Base-by-base conservation (phyloP, 2,113 vertebrate species). In the Perccottus glenii region DNA sequence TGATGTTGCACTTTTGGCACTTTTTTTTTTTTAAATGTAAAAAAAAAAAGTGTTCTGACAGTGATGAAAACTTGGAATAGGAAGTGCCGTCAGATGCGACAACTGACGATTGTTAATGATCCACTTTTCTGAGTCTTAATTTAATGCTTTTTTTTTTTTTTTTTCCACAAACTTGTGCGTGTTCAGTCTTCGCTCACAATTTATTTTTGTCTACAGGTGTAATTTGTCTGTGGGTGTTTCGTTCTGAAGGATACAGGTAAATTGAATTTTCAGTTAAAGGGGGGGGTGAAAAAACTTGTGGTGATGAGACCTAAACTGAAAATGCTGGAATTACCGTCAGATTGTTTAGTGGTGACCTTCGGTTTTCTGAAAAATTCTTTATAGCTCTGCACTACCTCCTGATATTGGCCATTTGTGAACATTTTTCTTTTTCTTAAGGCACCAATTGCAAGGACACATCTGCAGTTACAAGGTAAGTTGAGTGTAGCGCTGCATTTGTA, bases 81-180 rank as follows among this genome's bases (percentile, higher is more conserved):
- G 95, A 96, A 97, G 95, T 96, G 94, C 96, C 93, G 90, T 96
- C 95, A 80, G 93, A 97, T 93, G 91, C 93, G 93, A 96, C 60
- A 95, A 93, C 93, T 96, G 95, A 96, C 85, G 93, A 96, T 27
- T 88, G 56, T 81, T 44, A 61, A 6, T 63, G 14, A 78, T 78
- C 75, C 75, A 77, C 0, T 59, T 78, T 80, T 86, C 78, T 86
- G 88, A 85, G 83, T 48, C 46, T 46, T 9, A 56, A 55, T 48
- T 15, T 47, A 9, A 5, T 32, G 11, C 0, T 32, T 1, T 12
- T 9, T 32, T 51, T 19, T 42, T 6, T 5, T n/a, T 49, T 0
- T 16, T 10, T 1, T 43, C 0, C 14, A 45, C 0, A 47, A 5
- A 32, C 40, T 10, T 11, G 2, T 0, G n/a, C n/a, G 0, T 11